phyloP scores from a whole-genome alignment of 2,113 vertebrate genomes.

The Eubucco bourcierii region DNA sequence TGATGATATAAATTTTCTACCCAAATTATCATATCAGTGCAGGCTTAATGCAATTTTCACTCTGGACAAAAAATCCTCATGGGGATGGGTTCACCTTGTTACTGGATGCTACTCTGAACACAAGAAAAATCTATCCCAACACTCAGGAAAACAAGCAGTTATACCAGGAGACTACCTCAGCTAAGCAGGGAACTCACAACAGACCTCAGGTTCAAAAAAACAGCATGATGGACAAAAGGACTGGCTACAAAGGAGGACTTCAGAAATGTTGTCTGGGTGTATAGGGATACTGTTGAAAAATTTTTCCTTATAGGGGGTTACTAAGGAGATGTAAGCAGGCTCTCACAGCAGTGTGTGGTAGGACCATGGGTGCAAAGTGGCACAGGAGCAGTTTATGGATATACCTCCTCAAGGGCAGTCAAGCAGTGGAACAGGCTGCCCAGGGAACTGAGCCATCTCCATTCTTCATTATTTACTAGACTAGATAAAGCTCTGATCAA shows the following conservation, averaged over 20 bases:
- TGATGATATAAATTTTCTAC: not conserved
- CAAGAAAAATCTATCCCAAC: not conserved
- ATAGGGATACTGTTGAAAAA: not conserved
- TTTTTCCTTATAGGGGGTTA: not conserved
- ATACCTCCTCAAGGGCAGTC: not conserved
- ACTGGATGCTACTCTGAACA: not conserved
- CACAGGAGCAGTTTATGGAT: not conserved
- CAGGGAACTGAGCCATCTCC: not conserved
- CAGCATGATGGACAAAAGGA: rapidly evolving
- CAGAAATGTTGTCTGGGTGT: not conserved
- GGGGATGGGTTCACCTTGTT: not conserved
- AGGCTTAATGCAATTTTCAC: not conserved
- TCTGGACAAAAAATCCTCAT: not conserved
- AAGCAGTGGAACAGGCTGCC: not conserved
- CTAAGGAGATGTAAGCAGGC: not conserved
- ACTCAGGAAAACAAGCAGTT: not conserved
- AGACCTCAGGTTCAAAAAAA: not conserved
- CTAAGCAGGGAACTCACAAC: not conserved
- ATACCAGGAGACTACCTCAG: not conserved
- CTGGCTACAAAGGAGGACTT: not conserved
- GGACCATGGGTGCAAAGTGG: not conserved
- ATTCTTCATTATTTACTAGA: not conserved
- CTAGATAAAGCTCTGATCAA: not conserved
- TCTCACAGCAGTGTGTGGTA: not conserved
- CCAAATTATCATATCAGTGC: not conserved